Base-by-base conservation (phyloP, 1,140 invertebrate species). In the Aricia agestis region DNA sequence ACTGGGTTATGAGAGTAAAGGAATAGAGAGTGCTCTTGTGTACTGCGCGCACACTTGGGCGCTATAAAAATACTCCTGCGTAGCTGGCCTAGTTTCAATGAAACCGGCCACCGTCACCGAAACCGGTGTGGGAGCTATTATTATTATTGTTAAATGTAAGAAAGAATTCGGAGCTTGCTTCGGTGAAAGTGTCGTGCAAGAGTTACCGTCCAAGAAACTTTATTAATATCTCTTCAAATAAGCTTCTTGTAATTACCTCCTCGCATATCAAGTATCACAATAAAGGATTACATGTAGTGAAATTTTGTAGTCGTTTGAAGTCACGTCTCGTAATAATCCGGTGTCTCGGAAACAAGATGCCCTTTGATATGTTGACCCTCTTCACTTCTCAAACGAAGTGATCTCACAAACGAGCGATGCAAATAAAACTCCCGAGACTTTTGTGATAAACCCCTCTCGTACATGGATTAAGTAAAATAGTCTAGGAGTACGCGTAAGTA, bases 321-420 rank as follows among this genome's bases (percentile, higher is more conserved):
- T 81, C 78, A 77, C 78, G 74, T 82, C 78, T 76, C 79, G 69
- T 79, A 80, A 76, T 78, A 78, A 82, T 75, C 80, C 81, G 80
- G 76, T 80, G 77, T 80, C 78, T 82, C 76, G 76, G 77, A 82
- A 81, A 78, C 77, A 79, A 76, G 79, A 76, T 82, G 81, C 66
- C 68, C 80, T 80, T 82, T 80, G 81, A 81, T 82, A 83, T 73
- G 73, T 67, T 69, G 74, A 84, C 84, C 84, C 82, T 86, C 73
- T 74, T 86, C 82, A 82, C 72, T 80, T 84, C 79, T 76, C 78
- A 75, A 74, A 68, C 72, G 76, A 74, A 74, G 74, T 76, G 79
- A 81, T 82, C 74, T 72, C 68, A 81, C 73, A 80, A 80, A 75
- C 75, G 76, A 65, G 72, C 72, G 68, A 81, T 82, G 81, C 79